Percentiles rank a stretch among this genome's conserved stretches.
phyloP scores from a whole-genome alignment of 2,113 vertebrate genomes.

The Sterrhoptilus dennistouni region DNA sequence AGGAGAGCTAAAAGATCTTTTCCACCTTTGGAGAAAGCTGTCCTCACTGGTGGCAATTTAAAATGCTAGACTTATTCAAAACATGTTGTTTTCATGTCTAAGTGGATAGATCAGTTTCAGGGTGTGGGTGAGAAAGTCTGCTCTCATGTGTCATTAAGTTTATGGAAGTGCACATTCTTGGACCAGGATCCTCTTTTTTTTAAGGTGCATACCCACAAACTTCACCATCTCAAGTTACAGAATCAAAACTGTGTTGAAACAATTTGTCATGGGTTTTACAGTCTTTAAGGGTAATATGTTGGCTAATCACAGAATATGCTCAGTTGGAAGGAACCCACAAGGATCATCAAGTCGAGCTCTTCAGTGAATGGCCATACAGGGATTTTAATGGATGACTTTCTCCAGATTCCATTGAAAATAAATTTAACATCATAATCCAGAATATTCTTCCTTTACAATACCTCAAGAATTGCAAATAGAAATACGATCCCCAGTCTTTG shows the following conservation, averaged over 20 bases:
- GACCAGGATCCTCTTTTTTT: neutral
- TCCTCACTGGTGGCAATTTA: neutral
- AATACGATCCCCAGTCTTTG: neutral
- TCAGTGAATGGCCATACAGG: neutral
- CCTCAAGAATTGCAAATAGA: neutral
- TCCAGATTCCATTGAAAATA: neutral
- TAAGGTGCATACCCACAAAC: neutral
- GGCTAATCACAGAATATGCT: neutral
- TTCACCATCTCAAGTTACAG: neutral
- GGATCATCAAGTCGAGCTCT: neutral
- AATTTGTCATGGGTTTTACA: neutral
- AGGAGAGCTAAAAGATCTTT: neutral
- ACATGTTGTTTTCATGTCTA: neutral
- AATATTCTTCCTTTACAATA: neutral
- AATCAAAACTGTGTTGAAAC: neutral
- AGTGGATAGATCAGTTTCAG: neutral
- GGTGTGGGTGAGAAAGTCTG: neutral
- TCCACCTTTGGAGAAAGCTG: neutral
- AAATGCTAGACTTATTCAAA: slow-evolving; percentile 5
- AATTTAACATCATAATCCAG: neutral
- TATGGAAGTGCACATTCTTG: neutral
- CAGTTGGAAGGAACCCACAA: neutral
- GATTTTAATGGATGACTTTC: neutral
- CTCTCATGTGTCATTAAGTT: neutral
- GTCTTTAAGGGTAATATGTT: neutral